Percentiles rank a stretch among this genome's conserved stretches.
Evolutionary conservation across 2,113 vertebrate species (phyloP).

Genomic region (Vulpes lagopus): DNA sequence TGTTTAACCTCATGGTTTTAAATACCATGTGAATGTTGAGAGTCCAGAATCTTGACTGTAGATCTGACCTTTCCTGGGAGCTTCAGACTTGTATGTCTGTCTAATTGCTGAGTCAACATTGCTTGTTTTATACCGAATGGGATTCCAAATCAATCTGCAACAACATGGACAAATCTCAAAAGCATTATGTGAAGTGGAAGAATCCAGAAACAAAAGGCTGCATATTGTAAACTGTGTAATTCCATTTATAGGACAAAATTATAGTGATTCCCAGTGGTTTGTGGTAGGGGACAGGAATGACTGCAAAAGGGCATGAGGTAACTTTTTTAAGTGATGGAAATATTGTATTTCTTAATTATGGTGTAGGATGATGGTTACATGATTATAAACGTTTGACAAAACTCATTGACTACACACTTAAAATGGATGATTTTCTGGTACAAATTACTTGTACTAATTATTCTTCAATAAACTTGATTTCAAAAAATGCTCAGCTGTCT

Average conservation of each 20-base stretch:
- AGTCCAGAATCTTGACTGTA: neutral
- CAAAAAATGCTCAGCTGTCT: neutral
- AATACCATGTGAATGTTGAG: neutral
- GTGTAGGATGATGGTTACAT: neutral
- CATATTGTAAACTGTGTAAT: neutral
- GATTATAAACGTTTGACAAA: neutral
- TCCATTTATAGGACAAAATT: neutral
- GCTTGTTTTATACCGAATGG: neutral
- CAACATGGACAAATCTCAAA: neutral
- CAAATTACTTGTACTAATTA: neutral
- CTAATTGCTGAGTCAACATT: neutral
- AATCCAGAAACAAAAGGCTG: neutral
- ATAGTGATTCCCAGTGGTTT: neutral
- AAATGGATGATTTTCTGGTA: neutral
- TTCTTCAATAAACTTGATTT: constrained; percentile 27
- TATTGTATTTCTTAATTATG: neutral
- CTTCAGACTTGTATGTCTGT: neutral
- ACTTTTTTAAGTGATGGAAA: neutral
- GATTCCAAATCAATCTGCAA: neutral
- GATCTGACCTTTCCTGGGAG: neutral
- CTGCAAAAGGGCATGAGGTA: neutral
- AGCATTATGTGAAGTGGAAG: neutral
- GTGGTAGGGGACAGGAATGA: neutral
- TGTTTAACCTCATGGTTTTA: neutral
- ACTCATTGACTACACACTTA: neutral